Evolutionary conservation across 2,797 vertebrate genomes (phyloP).

Genomic region (Morelia viridis): DNA sequence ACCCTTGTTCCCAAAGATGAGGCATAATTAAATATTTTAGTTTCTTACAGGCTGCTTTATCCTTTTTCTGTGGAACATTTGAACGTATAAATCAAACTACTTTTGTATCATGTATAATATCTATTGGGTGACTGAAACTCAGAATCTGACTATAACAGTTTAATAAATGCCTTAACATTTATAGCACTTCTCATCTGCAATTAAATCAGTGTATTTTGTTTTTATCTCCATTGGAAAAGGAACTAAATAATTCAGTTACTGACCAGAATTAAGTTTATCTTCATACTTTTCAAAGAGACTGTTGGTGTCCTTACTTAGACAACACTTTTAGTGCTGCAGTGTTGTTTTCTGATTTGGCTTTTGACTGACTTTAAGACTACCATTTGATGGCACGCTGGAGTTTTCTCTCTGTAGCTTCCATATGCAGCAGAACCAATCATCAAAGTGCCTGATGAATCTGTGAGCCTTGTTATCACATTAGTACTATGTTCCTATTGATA

Average conservation of each 20-base stretch:
- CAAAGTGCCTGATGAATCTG: slow-evolving; percentile 38
- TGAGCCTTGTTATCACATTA: neutral
- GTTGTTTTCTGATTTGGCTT: slow-evolving; percentile 5
- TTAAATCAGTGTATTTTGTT: slow-evolving; percentile 39
- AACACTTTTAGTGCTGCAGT: slow-evolving; percentile 27
- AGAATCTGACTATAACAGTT: slow-evolving; percentile 18
- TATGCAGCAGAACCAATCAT: slow-evolving; percentile 12
- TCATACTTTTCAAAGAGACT: neutral
- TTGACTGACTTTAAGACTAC: slow-evolving; percentile 26
- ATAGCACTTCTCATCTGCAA: slow-evolving; percentile 54
- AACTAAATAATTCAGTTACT: slow-evolving; percentile 54
- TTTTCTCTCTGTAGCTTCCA: slow-evolving; percentile 19
- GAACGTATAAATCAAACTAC: slow-evolving; percentile 32
- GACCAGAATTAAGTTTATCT: slow-evolving; percentile 47
- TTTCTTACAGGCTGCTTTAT: neutral
- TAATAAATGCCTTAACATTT: neutral
- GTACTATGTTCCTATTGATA: slow-evolving; percentile 63
- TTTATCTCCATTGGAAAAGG: neutral
- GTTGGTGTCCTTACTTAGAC: slow-evolving; percentile 27
- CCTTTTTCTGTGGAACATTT: fast-evolving
- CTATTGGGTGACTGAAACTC: neutral
- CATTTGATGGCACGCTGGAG: neutral
- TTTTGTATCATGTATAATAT: neutral
- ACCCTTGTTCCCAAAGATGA: slow-evolving; percentile 25
- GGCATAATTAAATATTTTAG: neutral